Base-by-base conservation (phyloP, 2,888 invertebrate species). In the Drosophila diplacantha region DNA sequence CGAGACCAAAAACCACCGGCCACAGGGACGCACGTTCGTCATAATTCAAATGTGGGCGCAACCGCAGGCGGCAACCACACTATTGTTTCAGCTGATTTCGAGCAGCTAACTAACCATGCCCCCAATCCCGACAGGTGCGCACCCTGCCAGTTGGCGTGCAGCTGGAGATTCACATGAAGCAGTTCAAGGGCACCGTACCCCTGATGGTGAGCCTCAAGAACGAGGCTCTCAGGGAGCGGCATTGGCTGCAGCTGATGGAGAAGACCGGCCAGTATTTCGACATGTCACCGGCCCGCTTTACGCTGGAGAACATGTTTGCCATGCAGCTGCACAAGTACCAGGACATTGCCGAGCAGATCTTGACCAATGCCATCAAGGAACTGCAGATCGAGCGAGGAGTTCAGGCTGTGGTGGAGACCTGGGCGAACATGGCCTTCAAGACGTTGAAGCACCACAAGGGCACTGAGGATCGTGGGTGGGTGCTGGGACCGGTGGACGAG, bases 201-300 rank as follows among this genome's bases (percentile, higher is more conserved):
- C 89, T 97, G 46, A 96, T 97, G 92, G 94, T 96, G 5, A 95
- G 96, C 39, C 88, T 98, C 52, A 97, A 97, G 87, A 95, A 96
- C 85, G 96, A 97, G 81, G 96, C 97, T 0, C 91, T 98, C 87
- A 90, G 96, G 11, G 95, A 95, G 74, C 91, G 97, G 12, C 97
- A 98, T 88, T 98, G 97, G 97, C 91, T 92, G 74, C 92, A 94
- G 76, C 89, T 97, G 46, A 97, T 97, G 97, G 89, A 89, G 3
- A 95, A 95, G 88, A 97, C 97, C 14, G 92, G 91, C 14, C 90
- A 93, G 78, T 89, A 91, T 67, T 97, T 97, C 85, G 96, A 97
- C 82, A 96, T 97, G 93, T 91, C 94, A 3, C 93, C 95, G 4
- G 94, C 95, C 20, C 91, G 93, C n/a, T 97, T 97, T 78, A 97